Evolutionary conservation across 2,888 invertebrate genomes (phyloP), one percentile per base, ranked within the genome.

Genomic region (Pyrochroa serraticornis): DNA sequence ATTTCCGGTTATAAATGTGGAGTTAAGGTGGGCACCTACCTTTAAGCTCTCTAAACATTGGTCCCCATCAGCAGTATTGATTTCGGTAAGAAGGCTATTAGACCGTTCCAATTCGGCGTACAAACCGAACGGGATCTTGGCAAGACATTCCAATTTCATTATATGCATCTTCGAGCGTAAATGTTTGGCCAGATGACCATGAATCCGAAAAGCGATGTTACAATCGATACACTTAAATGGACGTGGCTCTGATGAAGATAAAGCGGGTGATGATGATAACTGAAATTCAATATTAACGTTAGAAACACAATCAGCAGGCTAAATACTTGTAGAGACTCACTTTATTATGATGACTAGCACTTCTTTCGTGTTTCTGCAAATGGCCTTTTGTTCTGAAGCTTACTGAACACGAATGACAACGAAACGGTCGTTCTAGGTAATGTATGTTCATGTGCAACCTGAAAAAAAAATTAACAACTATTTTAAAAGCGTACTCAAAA

Each of bases 221-320:
- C 98, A 98, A 75, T 97, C 96, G 12, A 88, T 89, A 81, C 98
- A 98, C 73, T 95, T 93, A 78, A 97, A 98, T 10, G 97, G 97
- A 46, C 97, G 85, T 1, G 97, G 97, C 80, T 97, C 97, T 64
- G 90, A 90, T 8, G 92, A 90, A 0, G 92, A 91, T 6, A 88
- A 82, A 48, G 94, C 88, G 7, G 91, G 79, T 6, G 79, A 78
- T 13, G 80, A 76, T 31, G 78, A 78, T 60, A 79, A 72, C 80
- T 80, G 60, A 30, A 74, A 73, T 22, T 22, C 22, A 22, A 22
- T 22, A 22, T 2, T 22, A 22, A 22, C 22, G 22, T 22, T 22
- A 22, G 22, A 36, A 51, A 34, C 8, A 13, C 46, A 35, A 48
- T 36, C 38, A 34, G 33, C 9, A 13, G 36, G 31, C 31, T 2